Evolutionary conservation across 2,113 vertebrate genomes (phyloP).

Genomic region (Garra rufa): DNA sequence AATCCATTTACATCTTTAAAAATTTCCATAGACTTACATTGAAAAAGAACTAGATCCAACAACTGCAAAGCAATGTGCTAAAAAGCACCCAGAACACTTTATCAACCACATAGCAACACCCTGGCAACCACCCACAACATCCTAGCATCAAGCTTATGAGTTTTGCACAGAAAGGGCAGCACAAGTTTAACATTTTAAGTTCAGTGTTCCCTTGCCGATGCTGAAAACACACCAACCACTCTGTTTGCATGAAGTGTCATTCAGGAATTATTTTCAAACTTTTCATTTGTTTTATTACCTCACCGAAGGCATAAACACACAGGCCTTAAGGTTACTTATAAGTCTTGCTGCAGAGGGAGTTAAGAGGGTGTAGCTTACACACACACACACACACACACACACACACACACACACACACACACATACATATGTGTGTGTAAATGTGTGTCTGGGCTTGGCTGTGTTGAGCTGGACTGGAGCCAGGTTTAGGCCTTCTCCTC

Average conservation of each 20-base stretch:
- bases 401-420: slow-evolving; percentile 2
- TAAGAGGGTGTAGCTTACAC: not conserved
- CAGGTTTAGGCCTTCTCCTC: slow-evolving; percentile 50
- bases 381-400: not conserved
- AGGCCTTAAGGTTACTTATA: not conserved
- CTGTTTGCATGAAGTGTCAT: not conserved
- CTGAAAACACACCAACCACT: not conserved
- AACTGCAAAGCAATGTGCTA: slow-evolving; percentile 2
- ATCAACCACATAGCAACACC: not conserved
- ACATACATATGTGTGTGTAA: slow-evolving; percentile 38
- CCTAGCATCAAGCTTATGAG: not conserved
- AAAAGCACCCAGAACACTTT: not conserved
- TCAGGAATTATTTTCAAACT: not conserved
- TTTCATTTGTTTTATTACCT: not conserved
- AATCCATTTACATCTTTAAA: not conserved
- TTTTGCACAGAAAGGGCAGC: not conserved
- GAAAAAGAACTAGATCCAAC: not conserved
- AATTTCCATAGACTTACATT: not conserved
- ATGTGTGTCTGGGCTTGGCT: slow-evolving; percentile 5
- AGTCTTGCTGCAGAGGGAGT: not conserved
- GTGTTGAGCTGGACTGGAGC: slow-evolving; percentile 30
- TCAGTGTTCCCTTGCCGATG: not conserved
- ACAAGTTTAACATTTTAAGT: not conserved
- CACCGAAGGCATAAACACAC: not conserved
- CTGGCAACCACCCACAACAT: not conserved